Conservation (phyloP, 2,888 invertebrate species). For the Caenorhabditis zanzibari region DNA sequence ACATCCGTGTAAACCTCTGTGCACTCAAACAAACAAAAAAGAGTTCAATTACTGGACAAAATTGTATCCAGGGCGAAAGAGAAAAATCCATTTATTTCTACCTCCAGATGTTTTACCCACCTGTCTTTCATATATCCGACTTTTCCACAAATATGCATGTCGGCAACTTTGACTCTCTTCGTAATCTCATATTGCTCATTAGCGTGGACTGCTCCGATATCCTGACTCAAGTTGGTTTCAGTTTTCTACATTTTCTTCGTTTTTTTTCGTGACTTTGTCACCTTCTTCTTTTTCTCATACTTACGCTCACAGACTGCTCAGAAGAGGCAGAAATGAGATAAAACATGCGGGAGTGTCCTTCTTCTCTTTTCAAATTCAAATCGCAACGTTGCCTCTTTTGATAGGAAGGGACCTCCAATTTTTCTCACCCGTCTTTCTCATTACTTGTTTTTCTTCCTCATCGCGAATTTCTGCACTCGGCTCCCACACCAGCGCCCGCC, state of each 20-base stretch:
- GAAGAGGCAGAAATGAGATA: constrained; percentile 52
- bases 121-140: not conserved
- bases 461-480: constrained; percentile 30
- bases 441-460: constrained; percentile 39
- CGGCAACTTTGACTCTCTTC: constrained; percentile 23
- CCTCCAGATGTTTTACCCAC: constrained; percentile 40
- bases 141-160: not conserved
- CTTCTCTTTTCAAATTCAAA: constrained; percentile 53
- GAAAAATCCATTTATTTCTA: constrained; percentile 52
- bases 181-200: constrained; percentile 57
- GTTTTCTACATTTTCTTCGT: constrained; percentile 16
- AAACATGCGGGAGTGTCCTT: constrained; percentile 58
- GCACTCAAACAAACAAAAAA: constrained; percentile 24
- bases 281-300: constrained; percentile 24
- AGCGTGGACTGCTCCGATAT: constrained; percentile 23
- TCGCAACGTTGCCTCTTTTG: constrained; percentile 37
- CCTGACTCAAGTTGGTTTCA: constrained; percentile 27
- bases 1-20: not conserved
- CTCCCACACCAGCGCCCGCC: constrained; percentile 24
- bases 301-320: constrained; percentile 27
- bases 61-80: constrained; percentile 44
- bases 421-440: constrained; percentile 33
- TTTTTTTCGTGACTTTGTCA: constrained; percentile 36
- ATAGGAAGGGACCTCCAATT: constrained; percentile 9
- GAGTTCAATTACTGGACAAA: constrained; percentile 60